Conservation (phyloP, 2,113 vertebrate genomes). For the Coracopsis vasa region DNA sequence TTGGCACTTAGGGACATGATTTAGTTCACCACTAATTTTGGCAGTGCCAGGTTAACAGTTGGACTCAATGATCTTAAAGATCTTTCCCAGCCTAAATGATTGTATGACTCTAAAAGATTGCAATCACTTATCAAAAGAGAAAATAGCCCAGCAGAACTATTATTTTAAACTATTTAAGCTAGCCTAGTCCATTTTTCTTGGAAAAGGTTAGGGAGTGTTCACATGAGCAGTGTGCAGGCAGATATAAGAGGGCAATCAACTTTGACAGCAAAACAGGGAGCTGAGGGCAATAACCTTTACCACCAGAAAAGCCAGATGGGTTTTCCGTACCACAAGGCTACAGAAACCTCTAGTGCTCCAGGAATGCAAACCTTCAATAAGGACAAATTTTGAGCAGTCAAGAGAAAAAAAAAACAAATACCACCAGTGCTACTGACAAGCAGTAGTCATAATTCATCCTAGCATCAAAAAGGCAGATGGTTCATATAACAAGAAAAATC, state of each 20-base stretch:
- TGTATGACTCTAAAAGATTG: background rate
- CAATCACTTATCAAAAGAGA: background rate
- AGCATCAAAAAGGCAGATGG: constrained; percentile 36
- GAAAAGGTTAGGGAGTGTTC: background rate
- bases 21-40: background rate
- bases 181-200: background rate
- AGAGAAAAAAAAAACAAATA: background rate
- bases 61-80: background rate
- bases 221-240: background rate
- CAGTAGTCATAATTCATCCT: constrained; percentile 4
- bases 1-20: background rate
- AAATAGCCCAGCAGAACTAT: background rate
- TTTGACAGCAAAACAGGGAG: constrained; percentile 3
- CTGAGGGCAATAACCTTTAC: constrained; percentile 42
- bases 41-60: background rate
- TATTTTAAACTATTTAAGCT: background rate
- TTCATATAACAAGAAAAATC: constrained; percentile 46
- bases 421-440: background rate
- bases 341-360: background rate
- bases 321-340: background rate
- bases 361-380: background rate
- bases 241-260: background rate
- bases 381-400: background rate
- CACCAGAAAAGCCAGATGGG: background rate
- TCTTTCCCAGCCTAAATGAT: background rate